A percentile compares a stretch with the other conserved stretches of the same genome.
Evolutionary conservation across 2,113 vertebrate species (phyloP).

Genomic region (Psammodynastes pulverulentus): DNA sequence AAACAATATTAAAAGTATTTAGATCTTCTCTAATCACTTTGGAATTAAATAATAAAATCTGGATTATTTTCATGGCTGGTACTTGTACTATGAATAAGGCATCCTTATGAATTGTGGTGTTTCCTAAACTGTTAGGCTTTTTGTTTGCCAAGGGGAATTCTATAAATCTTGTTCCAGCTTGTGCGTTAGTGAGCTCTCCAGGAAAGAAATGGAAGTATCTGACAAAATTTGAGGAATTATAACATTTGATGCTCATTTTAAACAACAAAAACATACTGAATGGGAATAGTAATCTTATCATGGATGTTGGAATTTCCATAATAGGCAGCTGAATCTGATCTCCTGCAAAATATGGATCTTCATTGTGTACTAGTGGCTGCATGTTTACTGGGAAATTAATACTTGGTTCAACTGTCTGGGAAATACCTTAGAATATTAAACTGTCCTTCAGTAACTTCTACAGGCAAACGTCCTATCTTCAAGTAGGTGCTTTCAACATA

Average conservation of each 20-base stretch:
- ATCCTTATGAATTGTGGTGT: not conserved
- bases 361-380: not conserved
- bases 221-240: constrained; percentile 49
- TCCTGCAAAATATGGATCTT: not conserved
- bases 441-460: not conserved
- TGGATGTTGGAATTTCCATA: not conserved
- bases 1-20: constrained; percentile 27
- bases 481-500: not conserved
- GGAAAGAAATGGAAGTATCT: constrained; percentile 28
- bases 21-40: not conserved
- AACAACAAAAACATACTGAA: constrained; percentile 50
- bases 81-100: not conserved
- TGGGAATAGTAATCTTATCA: constrained; percentile 27
- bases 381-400: not conserved
- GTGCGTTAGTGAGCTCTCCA: constrained; percentile 16
- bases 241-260: constrained; percentile 51
- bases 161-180: constrained; percentile 38
- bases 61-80: not conserved
- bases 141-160: constrained; percentile 32
- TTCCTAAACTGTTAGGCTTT: not conserved
- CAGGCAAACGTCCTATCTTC: not conserved
- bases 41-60: not conserved
- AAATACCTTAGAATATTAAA: not conserved
- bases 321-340: not conserved
- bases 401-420: not conserved